These are phyloP conservation scores for Mesochorus sp. DNA, from an alignment of 2,888 invertebrate genomes.

Conservation along the genomic window DNA sequence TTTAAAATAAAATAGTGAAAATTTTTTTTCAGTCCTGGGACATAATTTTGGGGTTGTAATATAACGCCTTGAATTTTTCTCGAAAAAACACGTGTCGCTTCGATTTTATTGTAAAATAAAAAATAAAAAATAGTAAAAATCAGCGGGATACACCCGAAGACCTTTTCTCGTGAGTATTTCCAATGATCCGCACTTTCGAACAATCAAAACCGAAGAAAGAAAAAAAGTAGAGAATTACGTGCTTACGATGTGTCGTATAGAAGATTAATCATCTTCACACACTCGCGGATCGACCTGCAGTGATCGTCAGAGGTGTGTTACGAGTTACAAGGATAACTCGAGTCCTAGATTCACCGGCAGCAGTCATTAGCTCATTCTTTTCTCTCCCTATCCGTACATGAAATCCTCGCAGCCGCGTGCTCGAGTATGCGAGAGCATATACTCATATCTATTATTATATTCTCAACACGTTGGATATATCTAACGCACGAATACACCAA, in stretches of 20 bases:
- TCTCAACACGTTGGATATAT: too few species aligned
- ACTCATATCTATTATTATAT: constrained; percentile 53
- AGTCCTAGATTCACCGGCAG: constrained; percentile 62
- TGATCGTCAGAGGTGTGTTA: constrained; percentile 10
- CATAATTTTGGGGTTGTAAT: too few species aligned
- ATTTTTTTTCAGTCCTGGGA: too few species aligned
- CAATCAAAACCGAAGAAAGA: neutral
- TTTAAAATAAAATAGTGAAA: too few species aligned
- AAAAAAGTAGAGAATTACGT: constrained; percentile 30
- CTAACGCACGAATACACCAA: constrained; percentile 26
- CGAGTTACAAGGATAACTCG: constrained; percentile 62
- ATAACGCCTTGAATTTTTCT: too few species aligned
- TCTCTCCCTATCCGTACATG: constrained; percentile 4
- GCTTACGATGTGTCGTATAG: neutral
- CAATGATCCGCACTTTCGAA: too few species aligned
- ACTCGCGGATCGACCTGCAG: constrained; percentile 28
- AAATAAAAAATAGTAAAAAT: too few species aligned
- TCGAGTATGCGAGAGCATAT: neutral
- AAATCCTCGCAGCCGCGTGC: neutral
- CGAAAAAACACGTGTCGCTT: too few species aligned
- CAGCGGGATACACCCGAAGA: too few species aligned
- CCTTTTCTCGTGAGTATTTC: too few species aligned
- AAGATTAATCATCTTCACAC: constrained; percentile 58
- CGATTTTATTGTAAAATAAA: too few species aligned
- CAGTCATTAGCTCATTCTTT: constrained; percentile 38